phyloP scores from a whole-genome alignment of 2,888 invertebrate species.

The Eremobia ochroleuca region DNA sequence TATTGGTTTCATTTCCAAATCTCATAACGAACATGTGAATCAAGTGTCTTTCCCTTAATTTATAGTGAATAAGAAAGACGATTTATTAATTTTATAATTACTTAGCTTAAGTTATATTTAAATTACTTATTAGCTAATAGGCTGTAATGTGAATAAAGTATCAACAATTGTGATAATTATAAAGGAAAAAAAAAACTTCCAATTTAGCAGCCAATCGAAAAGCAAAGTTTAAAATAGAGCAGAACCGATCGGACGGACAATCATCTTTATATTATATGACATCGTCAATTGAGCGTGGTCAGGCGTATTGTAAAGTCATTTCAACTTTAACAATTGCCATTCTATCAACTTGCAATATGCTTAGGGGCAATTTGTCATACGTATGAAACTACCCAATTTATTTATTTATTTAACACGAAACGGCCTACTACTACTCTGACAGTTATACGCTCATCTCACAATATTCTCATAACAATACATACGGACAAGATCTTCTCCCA shows the following conservation, averaged over 20 bases:
- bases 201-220: conserved; percentile 5
- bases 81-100: neutral
- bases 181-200: neutral
- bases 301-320: conserved; percentile 42
- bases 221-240: conserved; percentile 13
- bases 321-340: conserved; percentile 24
- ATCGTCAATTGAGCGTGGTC: conserved; percentile 47
- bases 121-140: neutral
- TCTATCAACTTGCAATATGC: conserved; percentile 18
- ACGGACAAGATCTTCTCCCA: neutral
- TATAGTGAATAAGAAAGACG: neutral
- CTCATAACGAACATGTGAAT: neutral
- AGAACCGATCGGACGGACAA: conserved; percentile 26
- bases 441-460: neutral
- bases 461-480: neutral
- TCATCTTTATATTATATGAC: conserved; percentile 25
- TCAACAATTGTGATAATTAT: neutral
- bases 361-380: neutral
- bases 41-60: neutral
- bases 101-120: too few relatives aligned
- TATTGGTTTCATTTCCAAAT: neutral
- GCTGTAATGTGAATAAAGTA: too few relatives aligned
- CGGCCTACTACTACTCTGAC: neutral
- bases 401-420: neutral
- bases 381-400: neutral